Evolutionary conservation across 1,140 invertebrate species (phyloP), one percentile per base, ranked within the genome.

Genomic region (Cephus cinctus): DNA sequence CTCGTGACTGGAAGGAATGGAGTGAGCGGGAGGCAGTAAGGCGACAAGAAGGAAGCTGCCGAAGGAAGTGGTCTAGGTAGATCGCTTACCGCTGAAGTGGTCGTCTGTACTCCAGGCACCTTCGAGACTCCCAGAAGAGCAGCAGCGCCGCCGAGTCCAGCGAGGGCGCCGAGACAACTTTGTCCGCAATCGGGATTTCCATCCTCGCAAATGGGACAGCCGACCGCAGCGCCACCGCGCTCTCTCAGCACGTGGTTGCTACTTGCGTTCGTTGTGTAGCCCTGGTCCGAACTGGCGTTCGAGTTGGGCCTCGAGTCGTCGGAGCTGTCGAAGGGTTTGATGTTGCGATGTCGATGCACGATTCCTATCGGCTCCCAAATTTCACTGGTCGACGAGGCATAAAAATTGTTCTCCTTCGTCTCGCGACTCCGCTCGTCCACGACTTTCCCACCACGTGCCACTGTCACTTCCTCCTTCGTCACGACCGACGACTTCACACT

Each of bases 401-500:
- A 87, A 54, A 80, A 84, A 60, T 87, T 86, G 61, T 86, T 82
- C 51, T 89, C 85, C 67, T 87, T 86, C 14, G 85, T 86, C 68
- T 89, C 86, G 23, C 83, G 78, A 43, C 81, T 84, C 3, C 86
- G 67, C 58, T 88, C 86, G 68, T 89, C 86, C 1, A 89, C 78
- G 23, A 89, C 76, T 56, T 82, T 80, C 3, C 87, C 87, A 43
- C 81, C 83, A 9, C 82, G 78, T 3, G 84, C 81, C 12, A 89
- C 85, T 0, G 84, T 85, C 43, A 89, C 83, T 56, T 87, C 84
- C 62, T 89, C 87, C 43, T 83, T 86, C 30, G 86, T 88, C 16
- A 86, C 82, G 14, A 87, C 80, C 21, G 84, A 84, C 4, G 86
- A 86, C 59, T 87, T 87, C 3, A 88, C 86, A 48, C 83, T 86